Percentiles rank a stretch among this genome's conserved stretches.
Evolutionary conservation across 2,797 vertebrate genomes (phyloP).

Genomic region (Decapterus maruadsi): DNA sequence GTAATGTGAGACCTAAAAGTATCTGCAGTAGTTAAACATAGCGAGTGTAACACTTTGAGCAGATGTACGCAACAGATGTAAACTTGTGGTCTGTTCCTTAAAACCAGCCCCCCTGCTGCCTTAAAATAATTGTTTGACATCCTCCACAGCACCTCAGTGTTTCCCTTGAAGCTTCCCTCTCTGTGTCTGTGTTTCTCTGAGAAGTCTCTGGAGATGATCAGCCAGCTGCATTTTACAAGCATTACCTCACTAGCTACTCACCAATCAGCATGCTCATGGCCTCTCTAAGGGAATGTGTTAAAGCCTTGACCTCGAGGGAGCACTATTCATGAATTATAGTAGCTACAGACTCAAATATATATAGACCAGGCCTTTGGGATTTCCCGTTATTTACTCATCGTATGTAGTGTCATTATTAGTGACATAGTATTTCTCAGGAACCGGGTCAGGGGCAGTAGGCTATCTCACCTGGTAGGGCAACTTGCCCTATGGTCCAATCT

Average conservation of each 20-base stretch:
- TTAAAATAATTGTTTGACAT: neutral
- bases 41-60: neutral
- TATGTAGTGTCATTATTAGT: constrained; percentile 4
- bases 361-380: constrained; percentile 28
- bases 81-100: neutral
- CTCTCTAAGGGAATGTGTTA: constrained; percentile 47
- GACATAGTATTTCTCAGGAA: neutral
- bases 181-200: neutral
- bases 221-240: constrained; percentile 17
- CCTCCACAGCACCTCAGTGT: neutral
- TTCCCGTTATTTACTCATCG: constrained; percentile 49
- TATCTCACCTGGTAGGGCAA: too few species aligned
- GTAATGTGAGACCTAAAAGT: constrained; percentile 65
- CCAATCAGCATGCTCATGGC: constrained; percentile 79
- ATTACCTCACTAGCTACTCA: constrained; percentile 75
- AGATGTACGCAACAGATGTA: neutral
- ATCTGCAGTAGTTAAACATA: constrained; percentile 11
- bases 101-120: neutral
- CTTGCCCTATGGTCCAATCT: too few species aligned
- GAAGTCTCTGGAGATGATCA: neutral
- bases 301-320: constrained; percentile 62
- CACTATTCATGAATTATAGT: constrained; percentile 43
- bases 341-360: constrained; percentile 59
- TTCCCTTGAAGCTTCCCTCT: neutral
- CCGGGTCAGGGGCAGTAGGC: too few species aligned